phyloP scores from a whole-genome alignment of 2,113 vertebrate genomes.

The Platysternon megacephalum region DNA sequence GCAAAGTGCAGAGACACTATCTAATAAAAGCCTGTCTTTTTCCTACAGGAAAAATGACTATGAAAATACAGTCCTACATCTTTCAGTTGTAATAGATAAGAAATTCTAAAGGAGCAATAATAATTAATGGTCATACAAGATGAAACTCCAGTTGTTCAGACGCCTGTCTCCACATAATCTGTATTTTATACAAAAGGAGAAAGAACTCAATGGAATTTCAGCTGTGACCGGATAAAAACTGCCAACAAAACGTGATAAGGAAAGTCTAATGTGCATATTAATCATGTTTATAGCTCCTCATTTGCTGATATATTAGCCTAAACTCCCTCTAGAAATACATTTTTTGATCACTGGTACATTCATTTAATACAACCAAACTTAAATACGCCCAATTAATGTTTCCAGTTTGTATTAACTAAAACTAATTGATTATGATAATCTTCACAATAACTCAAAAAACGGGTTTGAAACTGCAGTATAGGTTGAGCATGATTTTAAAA shows the following conservation, averaged over 20 bases:
- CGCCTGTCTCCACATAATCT: conserved; percentile 89
- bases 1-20: conserved; percentile 59
- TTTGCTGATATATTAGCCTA: conserved; percentile 88
- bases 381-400: conserved; percentile 77
- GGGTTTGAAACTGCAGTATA: conserved; percentile 66
- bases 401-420: conserved; percentile 82
- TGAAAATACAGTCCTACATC: conserved; percentile 78
- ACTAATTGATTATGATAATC: conserved; percentile 76
- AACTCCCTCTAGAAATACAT: conserved; percentile 83
- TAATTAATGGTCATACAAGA: conserved; percentile 89
- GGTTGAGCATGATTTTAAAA: conserved; percentile 68
- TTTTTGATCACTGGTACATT: conserved; percentile 80
- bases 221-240: conserved; percentile 87
- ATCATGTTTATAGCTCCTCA: conserved; percentile 91
- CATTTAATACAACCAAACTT: conserved; percentile 75
- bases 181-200: conserved; percentile 88
- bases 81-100: conserved; percentile 82
- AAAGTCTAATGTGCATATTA: conserved; percentile 90
- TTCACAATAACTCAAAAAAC: conserved; percentile 71
- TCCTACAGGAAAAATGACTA: conserved; percentile 71
- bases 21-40: conserved; percentile 53
- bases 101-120: conserved; percentile 83
- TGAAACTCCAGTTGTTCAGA: conserved; percentile 87
- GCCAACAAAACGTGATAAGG: conserved; percentile 88
- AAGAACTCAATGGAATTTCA: conserved; percentile 85